Base-by-base conservation (phyloP, 1,140 invertebrate species). In the Radopholus similis region DNA sequence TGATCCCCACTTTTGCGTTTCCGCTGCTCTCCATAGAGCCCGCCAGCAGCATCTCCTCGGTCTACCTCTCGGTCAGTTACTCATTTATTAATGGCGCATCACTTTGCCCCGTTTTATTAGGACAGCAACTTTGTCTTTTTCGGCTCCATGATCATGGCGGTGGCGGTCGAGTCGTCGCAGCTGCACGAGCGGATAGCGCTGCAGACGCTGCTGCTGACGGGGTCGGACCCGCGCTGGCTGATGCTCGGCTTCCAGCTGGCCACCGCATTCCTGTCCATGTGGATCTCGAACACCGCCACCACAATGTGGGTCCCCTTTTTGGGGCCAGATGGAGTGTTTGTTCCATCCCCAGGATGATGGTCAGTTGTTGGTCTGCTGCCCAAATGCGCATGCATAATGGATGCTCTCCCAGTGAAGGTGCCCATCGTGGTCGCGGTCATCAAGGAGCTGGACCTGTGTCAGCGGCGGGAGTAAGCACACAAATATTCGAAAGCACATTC, bases 101-200 rank as follows among this genome's bases (percentile, higher is more conserved):
- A 28, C 13, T 70, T 70, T 72, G 18, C 37, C 30, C 64, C 13
- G 9, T 84, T 69, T 55, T 6, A 23, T 6, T 69, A 65, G 57
- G 84, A 92, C 72, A 90, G 90, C 0, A 91, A 91, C 77, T 90
- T 93, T 86, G 89, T 93, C 85, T 93, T 88, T 74, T 72, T 87
- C 15, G 86, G 86, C 8, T 84, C 86, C 15, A 71, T 94, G 58
- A 87, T 92, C 73, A 88, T 93, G 32, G 91, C 92, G 34, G 86
- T 91, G 6, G 90, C 90, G 0, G 88, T 93, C 2, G 90, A 94
- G 84, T 88, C 91, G 74, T 89, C 89, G 62, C 88, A 90, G 78
- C 83, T 94, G 4, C 91, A 94, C 71, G 88, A 89, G 77, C 85
- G 92, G 66, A 88, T 94, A 1, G 91, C 91, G 0, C 82, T 94